Evolutionary conservation across 2,888 invertebrate genomes (phyloP), one percentile per base, ranked within the genome.

Genomic region (Philereme transversata): DNA sequence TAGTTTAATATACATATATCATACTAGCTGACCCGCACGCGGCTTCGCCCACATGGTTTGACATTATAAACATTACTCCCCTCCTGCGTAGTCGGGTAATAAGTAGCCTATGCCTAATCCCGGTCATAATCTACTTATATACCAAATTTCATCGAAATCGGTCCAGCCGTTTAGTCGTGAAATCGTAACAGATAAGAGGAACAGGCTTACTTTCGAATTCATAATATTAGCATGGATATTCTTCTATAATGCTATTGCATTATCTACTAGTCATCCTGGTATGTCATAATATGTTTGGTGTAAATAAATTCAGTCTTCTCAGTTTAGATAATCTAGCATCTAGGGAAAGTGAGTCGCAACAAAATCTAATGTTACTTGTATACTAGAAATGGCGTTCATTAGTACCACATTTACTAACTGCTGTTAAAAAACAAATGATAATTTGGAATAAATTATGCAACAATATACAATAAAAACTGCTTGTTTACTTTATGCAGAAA

Each of bases 271-370:
- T 22, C 22, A 22, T 22, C 22, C 22, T 22, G 22, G 22, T 22
- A 22, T 38, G 8, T 38, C 38, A 0, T 7, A 38, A 8, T 5
- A 43, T 10, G 5, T 43, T 43, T 43, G 4, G 43, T 43, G 43
- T 59, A 22, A 52, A 60, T 50, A 48, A 43, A 62, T 47, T 44
- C 10, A 57, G 57, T 62, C 60, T 58, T 59, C 62, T 64, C 62
- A 65, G 34, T 41, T 43, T 63, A 57, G 49, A 62, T 64, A 67
- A 62, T 68, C 64, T 65, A 41, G 58, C 55, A 58, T 51, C 59
- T 62, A 65, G 50, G 63, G 63, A 68, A 73, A 74, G 74, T 73
- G 76, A 76, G 75, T 71, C 33, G 50, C 22, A 55, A 60, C 57
- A 60, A 64, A 22, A 22, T 22, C 22, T 22, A 22, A 57, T 60